phyloP scores from a whole-genome alignment of 2,113 vertebrate genomes.

The Myanophis thanlyinensis region DNA sequence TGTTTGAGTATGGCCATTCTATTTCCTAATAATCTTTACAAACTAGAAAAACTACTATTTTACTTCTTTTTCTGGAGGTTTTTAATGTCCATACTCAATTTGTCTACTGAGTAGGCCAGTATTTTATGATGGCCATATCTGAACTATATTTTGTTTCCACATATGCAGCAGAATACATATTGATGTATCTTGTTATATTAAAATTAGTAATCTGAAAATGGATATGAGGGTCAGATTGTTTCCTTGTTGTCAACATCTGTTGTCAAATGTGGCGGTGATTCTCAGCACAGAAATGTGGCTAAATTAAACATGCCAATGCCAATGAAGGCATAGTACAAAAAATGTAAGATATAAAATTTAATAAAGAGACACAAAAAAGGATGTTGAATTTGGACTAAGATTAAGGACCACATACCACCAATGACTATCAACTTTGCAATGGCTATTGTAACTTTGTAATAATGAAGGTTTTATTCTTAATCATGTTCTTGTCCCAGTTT shows the following conservation, averaged over 20 bases:
- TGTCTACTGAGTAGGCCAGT: background rate
- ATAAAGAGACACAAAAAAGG: background rate
- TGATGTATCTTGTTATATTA: background rate
- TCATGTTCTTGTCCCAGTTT: background rate
- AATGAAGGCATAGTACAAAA: background rate
- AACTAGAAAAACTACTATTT: background rate
- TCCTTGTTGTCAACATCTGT: background rate
- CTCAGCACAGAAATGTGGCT: background rate
- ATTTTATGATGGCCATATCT: background rate
- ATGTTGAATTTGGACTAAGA: background rate
- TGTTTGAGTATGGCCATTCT: background rate
- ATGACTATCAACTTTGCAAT: background rate
- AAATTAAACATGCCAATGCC: background rate
- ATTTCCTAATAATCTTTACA: background rate
- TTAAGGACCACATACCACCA: background rate
- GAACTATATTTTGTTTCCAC: background rate
- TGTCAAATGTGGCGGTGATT: background rate
- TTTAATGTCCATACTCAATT: background rate
- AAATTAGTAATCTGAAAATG: background rate
- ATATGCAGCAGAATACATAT: background rate
- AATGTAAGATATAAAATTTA: background rate
- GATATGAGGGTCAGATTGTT: background rate
- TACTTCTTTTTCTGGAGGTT: background rate
- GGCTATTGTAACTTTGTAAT: background rate
- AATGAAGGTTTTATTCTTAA: background rate